Base-by-base conservation (phyloP, 2,113 vertebrate species). In the Emydura subglobosa region DNA sequence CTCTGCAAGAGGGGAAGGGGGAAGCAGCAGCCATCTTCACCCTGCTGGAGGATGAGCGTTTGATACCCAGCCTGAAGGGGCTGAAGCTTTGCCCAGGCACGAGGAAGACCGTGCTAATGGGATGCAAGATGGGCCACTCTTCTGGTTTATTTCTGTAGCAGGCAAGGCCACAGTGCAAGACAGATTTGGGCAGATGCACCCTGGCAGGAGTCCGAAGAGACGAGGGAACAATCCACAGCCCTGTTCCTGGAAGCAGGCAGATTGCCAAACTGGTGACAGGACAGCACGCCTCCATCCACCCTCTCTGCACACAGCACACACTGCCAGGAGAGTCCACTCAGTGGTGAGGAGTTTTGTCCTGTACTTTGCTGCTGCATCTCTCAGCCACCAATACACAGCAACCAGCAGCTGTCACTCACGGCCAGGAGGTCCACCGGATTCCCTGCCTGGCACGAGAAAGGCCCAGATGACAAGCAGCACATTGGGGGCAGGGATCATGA, bases 21-120 rank as follows among this genome's bases (percentile, higher is more conserved):
- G 51, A 85, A 61, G 42, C 53, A 31, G 49, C 82, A 6, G 2
- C 3, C 81, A 83, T 47, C 57, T 80, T 2, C 1, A 65, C 65
- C 13, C 49, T 29, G 51, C 7, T 17, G 0, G 0, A 92, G 59
- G 44, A 13, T 19, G 27, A 39, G 61, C 10, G 1, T 85, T 72
- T 0, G 0, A 6, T 68, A 39, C 2, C 7, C 76, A 16, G 47
- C 44, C 76, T 27, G 7, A 47, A 29, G 25, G 22, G 31, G 79
- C 6, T 4, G 19, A n/a, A 21, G 79, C 49, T 51, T 11, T 8
- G 47, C 47, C 29, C 29, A 79, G 78, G 29, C 78, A n/a, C 65
- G 10, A 65, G 34, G 4, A 51, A n/a, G 65, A n/a, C 31, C 4
- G 68, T 11, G n/a, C 10, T 42, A 10, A 39, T 21, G 65, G 4